A percentile compares a stretch with the other conserved stretches of the same genome.
Evolutionary conservation across 2,888 invertebrate genomes (phyloP).

Genomic region (Malthinus flaveolus): DNA sequence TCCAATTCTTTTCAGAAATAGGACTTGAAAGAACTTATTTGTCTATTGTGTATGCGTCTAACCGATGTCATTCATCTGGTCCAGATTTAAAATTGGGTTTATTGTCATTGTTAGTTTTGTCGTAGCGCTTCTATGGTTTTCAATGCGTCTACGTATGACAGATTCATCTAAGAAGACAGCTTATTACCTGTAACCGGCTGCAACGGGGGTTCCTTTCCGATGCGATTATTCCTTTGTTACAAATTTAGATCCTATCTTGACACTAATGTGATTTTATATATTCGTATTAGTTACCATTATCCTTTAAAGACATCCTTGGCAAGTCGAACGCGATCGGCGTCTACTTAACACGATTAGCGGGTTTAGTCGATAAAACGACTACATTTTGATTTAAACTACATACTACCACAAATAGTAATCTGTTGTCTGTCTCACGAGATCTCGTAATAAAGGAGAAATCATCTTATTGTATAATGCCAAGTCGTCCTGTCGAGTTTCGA

Average conservation of each 20-base stretch:
- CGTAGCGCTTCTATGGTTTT: slow-evolving; percentile 21
- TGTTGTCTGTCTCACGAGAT: slow-evolving; percentile 31
- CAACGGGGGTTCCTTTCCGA: slow-evolving; percentile 14
- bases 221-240: slow-evolving; percentile 30
- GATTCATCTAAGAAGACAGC: slow-evolving; percentile 10
- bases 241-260: slow-evolving; percentile 23
- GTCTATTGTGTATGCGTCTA: slow-evolving; percentile 33
- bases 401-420: slow-evolving; percentile 30
- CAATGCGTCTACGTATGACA: slow-evolving; percentile 6
- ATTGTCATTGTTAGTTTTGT: slow-evolving; percentile 30
- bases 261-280: slow-evolving; percentile 32
- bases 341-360: too few relatives aligned
- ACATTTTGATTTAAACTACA: slow-evolving; percentile 1
- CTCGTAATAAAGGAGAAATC: slow-evolving; percentile 37
- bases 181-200: slow-evolving; percentile 25
- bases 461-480: slow-evolving; percentile 33
- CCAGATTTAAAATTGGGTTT: slow-evolving; percentile 39
- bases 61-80: slow-evolving; percentile 38
- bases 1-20: slow-evolving; percentile 15
- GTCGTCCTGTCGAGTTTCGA: slow-evolving; percentile 25
- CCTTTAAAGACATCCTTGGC: slow-evolving; percentile 31
- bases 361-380: too few relatives aligned
- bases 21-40: slow-evolving; percentile 27
- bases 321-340: slow-evolving; percentile 11
- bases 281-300: slow-evolving; percentile 32